Evolutionary conservation across 1,140 invertebrate species (phyloP), one percentile per base, ranked within the genome.

Genomic region (Ganaspis sp.): DNA sequence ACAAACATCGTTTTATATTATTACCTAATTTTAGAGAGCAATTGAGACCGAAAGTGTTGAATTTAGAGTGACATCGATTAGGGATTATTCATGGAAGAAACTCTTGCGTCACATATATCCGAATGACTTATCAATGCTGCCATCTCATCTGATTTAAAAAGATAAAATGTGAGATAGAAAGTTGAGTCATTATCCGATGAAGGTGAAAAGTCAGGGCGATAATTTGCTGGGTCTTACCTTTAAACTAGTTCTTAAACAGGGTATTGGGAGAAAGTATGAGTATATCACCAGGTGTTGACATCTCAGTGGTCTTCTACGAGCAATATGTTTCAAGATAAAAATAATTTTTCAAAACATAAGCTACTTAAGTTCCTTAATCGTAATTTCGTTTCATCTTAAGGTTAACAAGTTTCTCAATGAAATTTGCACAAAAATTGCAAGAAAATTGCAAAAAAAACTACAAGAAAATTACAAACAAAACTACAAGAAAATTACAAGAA

Each of bases 191-290:
- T 29, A 34, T 34, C 58, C 26, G n/a, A 64, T 29, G 26, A 34
- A 64, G 58, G 58, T 64, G 58, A 64, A 64, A 64, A 64, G 58
- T 64, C 58, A 64, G 58, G 58, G 26, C 23, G 58, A 64, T 64
- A 64, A 64, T 64, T 64, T 64, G 58, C 26, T 26, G 26, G 26
- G 58, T 64, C 58, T 64, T 64, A 64, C 58, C 58, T 64, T 34
- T 64, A 29, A 64, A 64, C 58, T 64, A 29, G 58, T 29, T 29
- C 23, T 64, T 29, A 15, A 45, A 64, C 26, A 26, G 58, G 23
- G 58, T 64, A n/a, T 64, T 64, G 15, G 23, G 58, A 64, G 58
- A 64, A 64, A 64, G 58, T 64, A 64, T 29, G 23, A 64, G 12
- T 29, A 64, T 64, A 64, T 64, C 15, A 29, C 58, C 12, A 64